These are phyloP conservation scores for Deilephila elpenor DNA, from an alignment of 2,888 invertebrate genomes.

Conservation along the genomic window DNA sequence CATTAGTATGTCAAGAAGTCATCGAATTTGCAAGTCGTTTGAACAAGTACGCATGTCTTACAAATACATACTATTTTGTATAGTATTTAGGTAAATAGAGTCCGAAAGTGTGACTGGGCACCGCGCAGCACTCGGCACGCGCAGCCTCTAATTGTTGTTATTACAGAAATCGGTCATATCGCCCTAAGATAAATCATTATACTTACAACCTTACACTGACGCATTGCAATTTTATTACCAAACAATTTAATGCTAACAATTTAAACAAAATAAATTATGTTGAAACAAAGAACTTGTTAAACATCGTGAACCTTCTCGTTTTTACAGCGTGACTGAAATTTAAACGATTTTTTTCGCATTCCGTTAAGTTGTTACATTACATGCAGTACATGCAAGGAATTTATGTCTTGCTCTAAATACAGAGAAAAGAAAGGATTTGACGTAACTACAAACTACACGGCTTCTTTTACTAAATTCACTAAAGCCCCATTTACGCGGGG, in stretches of 20 bases:
- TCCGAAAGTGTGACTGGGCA: conserved; percentile 32
- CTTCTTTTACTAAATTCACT: neutral
- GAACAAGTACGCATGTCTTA: neutral
- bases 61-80: neutral
- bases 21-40: neutral
- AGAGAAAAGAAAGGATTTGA: conserved; percentile 5
- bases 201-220: conserved; percentile 37
- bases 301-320: neutral
- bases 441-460: neutral
- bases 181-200: conserved; percentile 66
- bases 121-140: conserved; percentile 45
- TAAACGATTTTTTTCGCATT: conserved; percentile 3
- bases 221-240: too few relatives aligned
- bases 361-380: conserved; percentile 1
- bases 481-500: too few relatives aligned
- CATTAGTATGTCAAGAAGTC: conserved; percentile 1
- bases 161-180: conserved; percentile 71
- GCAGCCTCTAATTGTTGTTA: conserved; percentile 63
- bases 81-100: neutral
- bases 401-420: neutral
- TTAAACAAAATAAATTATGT: neutral
- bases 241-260: too few relatives aligned
- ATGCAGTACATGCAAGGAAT: conserved; percentile 2
- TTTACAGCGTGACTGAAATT: conserved; percentile 13
- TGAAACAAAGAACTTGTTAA: neutral